Evolutionary conservation across 2,113 vertebrate genomes (phyloP), one percentile per base, ranked within the genome.

Genomic region (Epinephelus moara): DNA sequence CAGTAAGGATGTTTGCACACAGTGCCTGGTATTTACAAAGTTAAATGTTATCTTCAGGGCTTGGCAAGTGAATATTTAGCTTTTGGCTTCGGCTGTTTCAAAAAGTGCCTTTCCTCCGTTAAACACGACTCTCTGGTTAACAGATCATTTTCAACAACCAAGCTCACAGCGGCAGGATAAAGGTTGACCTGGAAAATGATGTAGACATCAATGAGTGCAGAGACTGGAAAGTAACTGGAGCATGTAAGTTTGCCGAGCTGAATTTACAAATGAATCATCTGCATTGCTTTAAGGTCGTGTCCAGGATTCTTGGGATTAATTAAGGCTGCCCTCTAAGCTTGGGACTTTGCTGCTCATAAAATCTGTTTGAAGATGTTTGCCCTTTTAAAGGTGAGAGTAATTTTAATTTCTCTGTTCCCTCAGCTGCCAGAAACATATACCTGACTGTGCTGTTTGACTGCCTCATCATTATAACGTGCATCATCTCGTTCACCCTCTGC

Each of bases 151-250:
- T 98, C 70, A 93, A 97, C 94, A 99, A 99, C 91, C 95, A 95
- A 88, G 97, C 94, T 69, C 98, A 99, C 87, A 99, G 98, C 70
- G 98, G 98, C 90, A 96, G 96, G 92, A 98, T 99, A 81, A 96
- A 96, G 92, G 95, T 99, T 61, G 95, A 95, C 66, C 94, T 99
- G 84, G 97, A 98, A 85, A 97, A 95, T 0, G 95, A 98, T 25
- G 97, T 98, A 82, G 94, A 96, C 0, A 98, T 99, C 89, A 96
- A 94, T 60, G 97, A 99, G 90, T 99, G 98, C 93, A 96, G 93
- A 94, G 96, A 97, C 78, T 98, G 97, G 97, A 97, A 97, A 14
- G 93, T 99, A 73, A 96, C 94, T 25, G 97, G 97, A 78, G 97
- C 96, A 64, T 95, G 98, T 99, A 96, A 96, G 97, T 96, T 81